Evolutionary conservation across 2,113 vertebrate species (phyloP).

Genomic region (Cochlearius cochlearius): DNA sequence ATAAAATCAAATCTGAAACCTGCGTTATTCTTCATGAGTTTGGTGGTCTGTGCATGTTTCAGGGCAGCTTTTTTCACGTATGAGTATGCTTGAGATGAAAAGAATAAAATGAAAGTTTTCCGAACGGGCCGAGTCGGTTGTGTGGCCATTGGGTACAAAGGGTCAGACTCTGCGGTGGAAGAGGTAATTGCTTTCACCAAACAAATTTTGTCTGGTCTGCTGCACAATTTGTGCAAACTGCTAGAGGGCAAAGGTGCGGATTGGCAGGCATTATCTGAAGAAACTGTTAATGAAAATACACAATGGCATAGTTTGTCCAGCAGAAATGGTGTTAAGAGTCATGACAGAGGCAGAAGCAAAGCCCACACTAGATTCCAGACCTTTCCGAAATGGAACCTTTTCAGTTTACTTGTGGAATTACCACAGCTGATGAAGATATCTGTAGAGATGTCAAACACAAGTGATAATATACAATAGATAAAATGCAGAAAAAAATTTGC

Average conservation of each 20-base stretch:
- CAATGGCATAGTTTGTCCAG: background rate
- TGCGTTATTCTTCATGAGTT: background rate
- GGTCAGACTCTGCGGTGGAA: background rate
- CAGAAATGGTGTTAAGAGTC: background rate
- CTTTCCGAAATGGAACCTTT: background rate
- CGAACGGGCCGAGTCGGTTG: background rate
- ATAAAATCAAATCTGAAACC: background rate
- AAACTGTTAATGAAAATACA: background rate
- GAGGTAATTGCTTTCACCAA: conserved; percentile 19
- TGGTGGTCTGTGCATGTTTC: background rate
- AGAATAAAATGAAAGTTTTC: background rate
- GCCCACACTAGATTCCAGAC: background rate
- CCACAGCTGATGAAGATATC: background rate
- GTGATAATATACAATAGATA: background rate
- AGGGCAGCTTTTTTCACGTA: background rate
- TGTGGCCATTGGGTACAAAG: background rate
- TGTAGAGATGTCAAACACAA: background rate
- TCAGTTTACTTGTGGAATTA: background rate
- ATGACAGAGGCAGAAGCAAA: background rate
- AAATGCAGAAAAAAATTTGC: background rate
- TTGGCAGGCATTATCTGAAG: background rate
- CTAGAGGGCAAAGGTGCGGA: background rate
- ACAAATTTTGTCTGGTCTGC: background rate
- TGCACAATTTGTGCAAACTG: background rate
- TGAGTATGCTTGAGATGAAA: background rate